Evolutionary conservation across 2,888 invertebrate species (phyloP).

Genomic region (Agrypnus murinus): DNA sequence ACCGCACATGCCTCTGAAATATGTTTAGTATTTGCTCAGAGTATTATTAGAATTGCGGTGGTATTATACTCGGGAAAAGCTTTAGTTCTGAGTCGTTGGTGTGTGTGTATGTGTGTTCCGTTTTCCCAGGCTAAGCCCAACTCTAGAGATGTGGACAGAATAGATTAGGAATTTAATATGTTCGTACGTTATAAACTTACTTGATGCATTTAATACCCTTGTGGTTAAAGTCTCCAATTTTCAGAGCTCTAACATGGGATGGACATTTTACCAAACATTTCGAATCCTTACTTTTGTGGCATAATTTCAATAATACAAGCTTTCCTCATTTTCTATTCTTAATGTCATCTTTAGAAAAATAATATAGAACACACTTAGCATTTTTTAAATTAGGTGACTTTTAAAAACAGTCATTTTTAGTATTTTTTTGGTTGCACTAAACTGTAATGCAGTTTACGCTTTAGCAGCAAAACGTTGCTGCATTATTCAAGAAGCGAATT

Average conservation of each 20-base stretch:
- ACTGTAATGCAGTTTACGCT: slow-evolving; percentile 17
- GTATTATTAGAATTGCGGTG: slow-evolving; percentile 60
- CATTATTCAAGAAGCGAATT: slow-evolving; percentile 68
- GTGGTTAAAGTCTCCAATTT: slow-evolving; percentile 37
- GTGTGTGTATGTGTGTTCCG: slow-evolving; percentile 18
- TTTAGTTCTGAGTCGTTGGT: slow-evolving; percentile 37
- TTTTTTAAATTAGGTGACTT: no score
- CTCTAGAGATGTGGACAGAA: slow-evolving; percentile 46
- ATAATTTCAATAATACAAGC: no score
- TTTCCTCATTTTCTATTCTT: no score
- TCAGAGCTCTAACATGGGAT: slow-evolving; percentile 29
- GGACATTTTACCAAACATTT: slow-evolving; percentile 20
- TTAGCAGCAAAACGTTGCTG: slow-evolving; percentile 49
- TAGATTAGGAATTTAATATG: slow-evolving; percentile 51
- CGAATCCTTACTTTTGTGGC: background rate
- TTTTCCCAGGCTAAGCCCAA: slow-evolving; percentile 49
- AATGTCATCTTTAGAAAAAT: no score
- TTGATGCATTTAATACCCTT: slow-evolving; percentile 42
- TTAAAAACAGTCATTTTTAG: no score
- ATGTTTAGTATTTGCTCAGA: slow-evolving; percentile 59
- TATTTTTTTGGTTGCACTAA: background rate
- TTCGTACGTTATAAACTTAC: slow-evolving; percentile 34
- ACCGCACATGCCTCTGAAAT: slow-evolving; percentile 58
- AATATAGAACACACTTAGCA: no score
- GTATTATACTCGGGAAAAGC: slow-evolving; percentile 56